Conservation (phyloP, 1,140 invertebrate species). For the Drosophila mauritiana region DNA sequence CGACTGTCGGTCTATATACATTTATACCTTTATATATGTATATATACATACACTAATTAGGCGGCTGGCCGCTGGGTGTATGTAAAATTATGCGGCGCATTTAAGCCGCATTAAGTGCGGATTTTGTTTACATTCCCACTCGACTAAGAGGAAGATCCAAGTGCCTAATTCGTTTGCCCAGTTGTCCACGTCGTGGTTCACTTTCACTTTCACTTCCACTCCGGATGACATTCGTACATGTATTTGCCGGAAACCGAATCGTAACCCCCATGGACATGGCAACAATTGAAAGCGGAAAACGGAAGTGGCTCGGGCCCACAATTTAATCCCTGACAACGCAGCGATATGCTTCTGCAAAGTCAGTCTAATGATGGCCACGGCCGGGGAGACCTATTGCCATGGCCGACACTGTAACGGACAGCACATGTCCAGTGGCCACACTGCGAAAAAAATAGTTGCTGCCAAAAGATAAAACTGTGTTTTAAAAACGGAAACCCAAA, state of each 20-base stretch:
- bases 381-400: constrained; percentile 3
- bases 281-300: constrained; percentile 9
- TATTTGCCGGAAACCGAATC: not conserved
- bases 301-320: not conserved
- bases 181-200: not conserved
- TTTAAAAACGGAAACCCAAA: not conserved
- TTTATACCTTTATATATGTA: constrained; percentile 13
- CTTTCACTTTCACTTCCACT: not conserved
- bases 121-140: constrained; percentile 73
- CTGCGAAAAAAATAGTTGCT: not conserved
- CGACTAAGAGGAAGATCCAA: constrained; percentile 45
- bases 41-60: constrained; percentile 46
- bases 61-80: not conserved
- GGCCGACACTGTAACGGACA: constrained; percentile 9
- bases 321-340: constrained; percentile 27
- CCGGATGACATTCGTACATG: not conserved
- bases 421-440: not conserved
- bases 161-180: constrained; percentile 61
- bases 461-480: not conserved
- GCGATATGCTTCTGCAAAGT: not conserved
- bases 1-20: constrained; percentile 14
- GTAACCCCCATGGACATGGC: not conserved
- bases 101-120: constrained; percentile 71
- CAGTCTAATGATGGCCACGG: constrained; percentile 17
- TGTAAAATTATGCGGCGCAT: constrained; percentile 46